phyloP scores from a whole-genome alignment of 2,797 vertebrate species.

The Falco novaeseelandiae region DNA sequence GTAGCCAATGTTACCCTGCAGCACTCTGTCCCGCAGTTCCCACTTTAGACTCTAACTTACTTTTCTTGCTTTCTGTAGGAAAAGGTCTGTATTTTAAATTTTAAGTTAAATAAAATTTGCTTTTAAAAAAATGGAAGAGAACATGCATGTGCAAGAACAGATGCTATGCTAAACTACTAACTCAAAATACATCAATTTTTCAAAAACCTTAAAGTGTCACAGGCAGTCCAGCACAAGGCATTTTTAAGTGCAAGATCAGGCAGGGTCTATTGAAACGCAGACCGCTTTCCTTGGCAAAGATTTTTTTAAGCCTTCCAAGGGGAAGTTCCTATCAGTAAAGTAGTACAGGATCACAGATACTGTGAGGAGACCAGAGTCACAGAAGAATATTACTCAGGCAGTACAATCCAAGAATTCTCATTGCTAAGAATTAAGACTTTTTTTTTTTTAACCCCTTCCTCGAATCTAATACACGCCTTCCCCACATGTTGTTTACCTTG shows the following conservation, averaged over 20 bases:
- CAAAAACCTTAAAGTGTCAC: constrained; percentile 39
- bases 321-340: constrained; percentile 28
- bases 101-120: constrained; percentile 27
- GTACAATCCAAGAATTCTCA: constrained; percentile 13
- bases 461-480: background rate
- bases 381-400: background rate
- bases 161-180: constrained; percentile 46
- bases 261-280: constrained; percentile 52
- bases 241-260: constrained; percentile 62
- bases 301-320: constrained; percentile 48
- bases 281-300: constrained; percentile 64
- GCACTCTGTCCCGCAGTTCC: background rate
- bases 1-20: background rate
- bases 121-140: constrained; percentile 26
- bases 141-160: constrained; percentile 44
- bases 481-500: constrained; percentile 7
- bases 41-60: background rate
- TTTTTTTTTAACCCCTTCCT: background rate
- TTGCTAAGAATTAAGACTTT: background rate
- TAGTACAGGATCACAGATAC: constrained; percentile 45
- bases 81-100: constrained; percentile 14
- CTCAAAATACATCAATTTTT: constrained; percentile 31
- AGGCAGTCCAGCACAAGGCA: constrained; percentile 64
- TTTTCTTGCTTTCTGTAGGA: constrained; percentile 38
- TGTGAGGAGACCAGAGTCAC: constrained; percentile 25